Base-by-base conservation (phyloP, 2,888 invertebrate genomes). In the Trissolcus japonicus region DNA sequence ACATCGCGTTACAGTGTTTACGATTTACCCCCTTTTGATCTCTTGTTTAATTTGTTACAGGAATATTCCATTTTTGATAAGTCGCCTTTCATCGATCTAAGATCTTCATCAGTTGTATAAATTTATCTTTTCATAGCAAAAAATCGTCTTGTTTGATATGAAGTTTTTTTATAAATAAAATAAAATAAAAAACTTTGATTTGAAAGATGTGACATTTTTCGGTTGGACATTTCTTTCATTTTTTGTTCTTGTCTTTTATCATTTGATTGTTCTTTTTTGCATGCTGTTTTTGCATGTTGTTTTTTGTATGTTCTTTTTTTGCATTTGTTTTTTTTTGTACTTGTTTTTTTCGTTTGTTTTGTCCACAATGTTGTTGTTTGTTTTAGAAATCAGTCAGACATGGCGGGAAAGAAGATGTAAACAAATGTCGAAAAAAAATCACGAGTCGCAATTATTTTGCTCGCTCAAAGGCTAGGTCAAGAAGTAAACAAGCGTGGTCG, bases 401-500 rank as follows among this genome's bases (percentile, higher is more conserved):
- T 35, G 35, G 11, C 0, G 2, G 35, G 9, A 35, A 9, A 9
- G 35, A 35, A 35, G 35, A 17, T 43, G 21, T 62, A 46, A 53
- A 25, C 62, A 43, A 51, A 51, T 35, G 35, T 35, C 51, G 17
- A 51, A 11, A 17, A 19, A 51, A 51, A 51, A 19, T 51, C 17
- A n/a, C 51, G 17, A 51, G 72, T 48, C 59, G 72, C 63, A 72
- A 72, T 72, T 59, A 65, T 72, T 72, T 57, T 46, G 48, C 16
- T 21, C 50, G 29, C 50, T 55, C 35, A 62, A 61, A 61, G 57
- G 72, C 72, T 65, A 72, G 63, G 72, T 72, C 72, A 72, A 72
- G 72, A 72, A 63, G 65, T 72, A 72, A 72, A 72, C 72, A 72
- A 72, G 51, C 11, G 4, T 17, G n/a, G n/a, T 41, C 17, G 21